Evolutionary conservation across 2,888 invertebrate genomes (phyloP), one percentile per base, ranked within the genome.

Genomic region (Syritta pipiens): DNA sequence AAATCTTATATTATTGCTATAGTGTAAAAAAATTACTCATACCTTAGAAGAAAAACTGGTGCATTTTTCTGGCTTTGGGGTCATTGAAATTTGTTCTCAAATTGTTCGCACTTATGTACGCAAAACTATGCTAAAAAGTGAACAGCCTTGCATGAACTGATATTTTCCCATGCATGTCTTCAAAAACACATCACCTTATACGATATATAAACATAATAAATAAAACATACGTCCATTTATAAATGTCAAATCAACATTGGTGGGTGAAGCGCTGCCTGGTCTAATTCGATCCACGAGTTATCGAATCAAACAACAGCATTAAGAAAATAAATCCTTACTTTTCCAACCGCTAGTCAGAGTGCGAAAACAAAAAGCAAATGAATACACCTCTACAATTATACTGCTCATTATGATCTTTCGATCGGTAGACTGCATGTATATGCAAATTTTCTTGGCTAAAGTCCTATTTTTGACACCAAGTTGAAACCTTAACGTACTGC

Each of bases 401-500:
- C 28, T 32, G 14, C 22, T 28, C 49, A 40, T 62, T 12, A 22
- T 74, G 49, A 48, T 75, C 19, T 77, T 59, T 57, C 40, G 20
- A 67, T 55, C 59, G 22, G 20, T 20, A 48, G 42, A 40, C 14
- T 32, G 9, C 35, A 44, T 12, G 17, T 46, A 72, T 35, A 53
- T 51, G 42, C 59, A 65, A 28, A 20, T 71, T 48, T 55, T 77
- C 67, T 79, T 79, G 60, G 62, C 74, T 74, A 19, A 26, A 60
- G 51, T 79, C 65, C 79, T 79, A 79, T 79, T 79, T 79, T 62
- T 79, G 74, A 74, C 79, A 79, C 74, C 74, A 62, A 74, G 74
- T 79, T 62, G 62, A 57, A 35, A 62, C 55, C 51, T 79, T 79
- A 74, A 74, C 79, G 67, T 55, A 79, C 44, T 62, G 42, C 67